Percentiles rank a stretch among this genome's conserved stretches.
phyloP scores from a whole-genome alignment of 92 coral and sea anemone species.

The Palythoa grandis region DNA sequence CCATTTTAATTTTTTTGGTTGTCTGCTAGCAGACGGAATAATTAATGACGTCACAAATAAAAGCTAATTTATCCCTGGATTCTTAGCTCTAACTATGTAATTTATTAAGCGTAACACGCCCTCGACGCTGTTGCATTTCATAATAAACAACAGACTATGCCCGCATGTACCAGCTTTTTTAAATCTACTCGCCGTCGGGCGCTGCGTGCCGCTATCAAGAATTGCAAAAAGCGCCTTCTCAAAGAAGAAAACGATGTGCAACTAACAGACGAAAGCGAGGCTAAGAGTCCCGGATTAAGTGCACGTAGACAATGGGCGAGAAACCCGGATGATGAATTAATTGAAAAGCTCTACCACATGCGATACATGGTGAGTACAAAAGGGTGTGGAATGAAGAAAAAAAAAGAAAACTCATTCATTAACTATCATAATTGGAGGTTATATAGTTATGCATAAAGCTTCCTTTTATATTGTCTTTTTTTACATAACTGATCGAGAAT shows the following conservation, averaged over 20 bases:
- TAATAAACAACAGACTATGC: background rate
- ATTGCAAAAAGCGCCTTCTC: background rate
- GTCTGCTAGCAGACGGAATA: background rate
- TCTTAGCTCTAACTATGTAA: background rate
- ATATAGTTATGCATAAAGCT: too few species aligned
- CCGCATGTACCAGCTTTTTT: background rate
- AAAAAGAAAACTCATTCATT: too few species aligned
- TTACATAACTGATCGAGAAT: too few species aligned
- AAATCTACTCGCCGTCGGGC: background rate
- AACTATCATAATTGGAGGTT: too few species aligned
- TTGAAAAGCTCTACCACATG: background rate
- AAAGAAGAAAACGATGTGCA: background rate
- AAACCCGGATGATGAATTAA: constrained; percentile 25
- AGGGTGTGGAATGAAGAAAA: too few species aligned
- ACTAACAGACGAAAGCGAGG: background rate
- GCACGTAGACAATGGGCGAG: constrained; percentile 26
- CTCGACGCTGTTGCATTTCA: background rate
- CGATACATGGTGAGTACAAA: background rate
- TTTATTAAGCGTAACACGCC: background rate
- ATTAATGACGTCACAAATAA: constrained; percentile 1
- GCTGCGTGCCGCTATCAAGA: background rate
- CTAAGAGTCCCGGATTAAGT: constrained; percentile 17
- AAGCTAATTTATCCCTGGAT: background rate
- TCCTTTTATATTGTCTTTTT: too few species aligned
- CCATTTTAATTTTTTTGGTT: too few species aligned